Evolutionary conservation across 1,140 invertebrate species (phyloP), one percentile per base, ranked within the genome.

Genomic region (Idris sp.): DNA sequence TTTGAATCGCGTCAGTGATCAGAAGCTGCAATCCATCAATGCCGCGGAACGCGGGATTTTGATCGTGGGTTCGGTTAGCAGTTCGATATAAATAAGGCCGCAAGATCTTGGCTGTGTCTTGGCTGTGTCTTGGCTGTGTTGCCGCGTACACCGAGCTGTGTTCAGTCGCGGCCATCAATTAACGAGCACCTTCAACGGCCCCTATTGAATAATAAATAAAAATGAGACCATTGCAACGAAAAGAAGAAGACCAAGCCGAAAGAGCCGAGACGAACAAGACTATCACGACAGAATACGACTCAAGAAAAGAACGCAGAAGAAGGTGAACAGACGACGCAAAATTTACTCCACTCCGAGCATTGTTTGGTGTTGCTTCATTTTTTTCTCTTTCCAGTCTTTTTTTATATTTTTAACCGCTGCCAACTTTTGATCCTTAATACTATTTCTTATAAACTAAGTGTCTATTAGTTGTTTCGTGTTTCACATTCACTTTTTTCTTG

Each of bases 151-250:
- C 64, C 65, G 62, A 64, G 54, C 65, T 58, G n/a, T n/a, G n/a
- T n/a, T n/a, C n/a, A 64, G 79, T 64, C 79, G 69, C 77, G 84
- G 79, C 82, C 82, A 86, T 86, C 84, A 83, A 86, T 84, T 85
- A 86, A 86, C 83, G 81, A 84, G 82, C 83, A 84, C 83, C 82
- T 78, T 73, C 75, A 80, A 68, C 56, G 78, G 76, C 16, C 68
- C 68, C 80, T 78, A 86, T 86, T 86, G 83, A 86, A 86, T 84
- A 83, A 84, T 84, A 84, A 85, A 84, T 80, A 85, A 83, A 81
- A 83, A 83, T 79, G 77, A 77, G 69, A 80, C 19, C 43, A 74
- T 59, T 43, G 40, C 56, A 49, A 59, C 51, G 59, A 78, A 77
- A 78, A 68, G 59, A 67, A 77, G 56, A 53, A 73, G 64, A 49